Percentiles rank a stretch among this genome's conserved stretches.
Evolutionary conservation across 2,888 invertebrate species (phyloP).

Genomic region (Drosophila pullipes): DNA sequence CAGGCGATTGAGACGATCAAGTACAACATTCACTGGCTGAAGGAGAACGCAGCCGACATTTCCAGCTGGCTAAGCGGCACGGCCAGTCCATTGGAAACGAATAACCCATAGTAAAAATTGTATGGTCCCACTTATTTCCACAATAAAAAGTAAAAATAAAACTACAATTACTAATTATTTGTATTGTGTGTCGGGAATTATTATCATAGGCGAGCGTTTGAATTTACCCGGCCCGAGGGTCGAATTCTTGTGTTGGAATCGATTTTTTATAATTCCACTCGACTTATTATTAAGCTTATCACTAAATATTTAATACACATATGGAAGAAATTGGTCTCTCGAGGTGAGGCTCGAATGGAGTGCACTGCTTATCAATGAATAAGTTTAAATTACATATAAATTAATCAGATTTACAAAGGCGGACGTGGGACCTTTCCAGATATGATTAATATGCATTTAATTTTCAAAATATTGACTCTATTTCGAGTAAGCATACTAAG

Average conservation of each 20-base stretch:
- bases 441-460: background rate
- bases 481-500: background rate
- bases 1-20: slow-evolving; percentile 91
- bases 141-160: background rate
- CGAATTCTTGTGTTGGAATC: background rate
- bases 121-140: background rate
- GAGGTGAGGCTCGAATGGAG: background rate
- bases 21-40: slow-evolving; percentile 92
- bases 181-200: background rate
- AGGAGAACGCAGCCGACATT: slow-evolving; percentile 87
- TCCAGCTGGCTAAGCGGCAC: slow-evolving; percentile 87
- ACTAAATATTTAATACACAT: background rate
- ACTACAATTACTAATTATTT: background rate
- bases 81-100: slow-evolving; percentile 21
- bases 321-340: background rate
- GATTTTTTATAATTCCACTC: background rate
- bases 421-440: background rate
- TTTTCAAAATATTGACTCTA: background rate
- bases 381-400: background rate
- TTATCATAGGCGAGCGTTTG: background rate
- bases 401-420: background rate
- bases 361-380: background rate
- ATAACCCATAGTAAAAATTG: slow-evolving; percentile 36
- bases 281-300: background rate
- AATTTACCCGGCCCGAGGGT: background rate